Evolutionary conservation across 1,140 invertebrate genomes (phyloP), one percentile per base, ranked within the genome.

Genomic region (Proctacanthus coquilletti): DNA sequence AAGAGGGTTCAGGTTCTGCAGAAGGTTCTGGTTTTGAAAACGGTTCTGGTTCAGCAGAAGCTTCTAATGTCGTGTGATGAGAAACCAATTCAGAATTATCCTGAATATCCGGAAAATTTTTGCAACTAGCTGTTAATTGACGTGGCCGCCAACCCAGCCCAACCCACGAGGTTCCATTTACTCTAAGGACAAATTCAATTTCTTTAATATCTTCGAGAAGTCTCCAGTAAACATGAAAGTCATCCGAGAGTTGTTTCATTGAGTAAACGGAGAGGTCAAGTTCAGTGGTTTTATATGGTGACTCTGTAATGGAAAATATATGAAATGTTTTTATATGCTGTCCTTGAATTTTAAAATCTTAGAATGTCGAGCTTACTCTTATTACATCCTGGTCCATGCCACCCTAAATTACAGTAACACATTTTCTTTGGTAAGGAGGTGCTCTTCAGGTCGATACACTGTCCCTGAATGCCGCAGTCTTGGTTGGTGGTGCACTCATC

Each of bases 361-460:
- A 18, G 32, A 32, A 4, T n/a, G n/a, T n/a, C n/a, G n/a, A 27
- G 68, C 73, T 73, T 53, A 80, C 80, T 71, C 64, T 82, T 81
- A 41, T 70, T 75, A 50, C 82, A 86, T 5, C 75, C 75, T 3
- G 74, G 68, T 5, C 83, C 83, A 52, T 81, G 88, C 74, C 82
- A 91, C 11, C 88, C 87, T 15, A 72, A 65, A 42, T 84, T 74
- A 54, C 89, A 96, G 58, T 85, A 95, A 57, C 91, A 96, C 47
- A 85, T 80, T 45, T 74, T 77, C 18, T 71, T 74, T 0, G 89
- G 88, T 17, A 80, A 67, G 6, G 78, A 78, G 1, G 82, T 87
- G 1, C 84, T 73, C 21, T 76, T 69, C 10, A 82, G 64, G 53
- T 88, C 75, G 10, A 88, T 65, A 54, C 91, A 94, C 43, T 77